These are phyloP conservation scores for Probosciger aterrimus DNA, from an alignment of 2,113 vertebrate species.

Conservation along the genomic window DNA sequence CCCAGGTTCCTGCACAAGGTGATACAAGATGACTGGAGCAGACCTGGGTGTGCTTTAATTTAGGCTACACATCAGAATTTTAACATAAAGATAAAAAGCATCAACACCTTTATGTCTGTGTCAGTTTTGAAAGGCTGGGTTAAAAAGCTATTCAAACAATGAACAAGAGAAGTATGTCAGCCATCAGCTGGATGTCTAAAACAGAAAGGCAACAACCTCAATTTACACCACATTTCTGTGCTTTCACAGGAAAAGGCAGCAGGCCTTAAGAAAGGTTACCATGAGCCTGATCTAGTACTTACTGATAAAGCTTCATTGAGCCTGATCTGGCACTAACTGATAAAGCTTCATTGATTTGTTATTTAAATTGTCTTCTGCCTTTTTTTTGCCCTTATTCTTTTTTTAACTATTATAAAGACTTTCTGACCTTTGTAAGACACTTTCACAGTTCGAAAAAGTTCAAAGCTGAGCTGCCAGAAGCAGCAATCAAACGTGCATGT, in stretches of 20 bases:
- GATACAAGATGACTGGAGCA: background rate
- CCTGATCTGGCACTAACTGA: background rate
- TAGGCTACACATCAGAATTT: background rate
- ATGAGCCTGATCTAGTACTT: background rate
- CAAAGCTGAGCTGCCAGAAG: background rate
- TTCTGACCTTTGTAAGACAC: background rate
- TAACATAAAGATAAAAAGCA: background rate
- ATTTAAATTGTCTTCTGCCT: background rate
- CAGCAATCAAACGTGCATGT: rapidly evolving
- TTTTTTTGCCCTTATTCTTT: background rate
- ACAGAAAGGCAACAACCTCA: background rate
- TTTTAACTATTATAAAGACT: background rate
- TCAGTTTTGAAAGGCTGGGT: background rate
- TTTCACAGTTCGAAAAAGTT: background rate
- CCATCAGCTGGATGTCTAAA: background rate
- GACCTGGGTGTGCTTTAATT: background rate
- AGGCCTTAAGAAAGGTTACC: background rate
- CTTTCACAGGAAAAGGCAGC: background rate
- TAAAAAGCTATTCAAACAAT: background rate
- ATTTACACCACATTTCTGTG: background rate
- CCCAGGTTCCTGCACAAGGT: background rate
- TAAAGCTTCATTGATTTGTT: constrained; percentile 3
- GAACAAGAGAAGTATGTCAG: background rate
- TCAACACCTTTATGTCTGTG: background rate
- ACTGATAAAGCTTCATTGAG: background rate